phyloP scores from a whole-genome alignment of 2,113 vertebrate genomes.

The Burhinus oedicnemus region DNA sequence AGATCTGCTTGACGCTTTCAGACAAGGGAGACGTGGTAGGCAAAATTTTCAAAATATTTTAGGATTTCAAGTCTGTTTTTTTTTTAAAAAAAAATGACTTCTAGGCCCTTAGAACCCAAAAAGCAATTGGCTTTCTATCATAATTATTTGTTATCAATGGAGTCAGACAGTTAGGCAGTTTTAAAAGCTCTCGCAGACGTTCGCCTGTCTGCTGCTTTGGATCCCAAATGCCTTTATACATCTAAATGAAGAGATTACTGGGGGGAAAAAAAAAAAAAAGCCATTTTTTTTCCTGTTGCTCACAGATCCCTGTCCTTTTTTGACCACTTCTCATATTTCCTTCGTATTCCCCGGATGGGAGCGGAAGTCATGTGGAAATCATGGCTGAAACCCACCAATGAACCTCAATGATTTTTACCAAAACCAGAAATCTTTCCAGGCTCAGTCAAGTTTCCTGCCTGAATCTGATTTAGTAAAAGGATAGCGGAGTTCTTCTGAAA shows the following conservation, averaged over 20 bases:
- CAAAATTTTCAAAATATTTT: neutral
- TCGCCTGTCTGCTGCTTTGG: neutral
- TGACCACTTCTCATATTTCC: neutral
- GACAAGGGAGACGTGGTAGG: neutral
- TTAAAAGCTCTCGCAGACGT: neutral
- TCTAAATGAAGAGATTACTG: neutral
- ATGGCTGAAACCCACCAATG: neutral
- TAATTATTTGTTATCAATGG: neutral
- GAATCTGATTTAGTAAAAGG: neutral
- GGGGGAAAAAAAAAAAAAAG: neutral
- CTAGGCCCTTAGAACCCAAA: neutral
- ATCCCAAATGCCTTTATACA: neutral
- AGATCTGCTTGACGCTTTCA: neutral
- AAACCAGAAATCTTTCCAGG: neutral
- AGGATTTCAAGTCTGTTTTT: neutral
- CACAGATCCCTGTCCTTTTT: neutral
- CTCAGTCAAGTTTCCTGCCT: neutral
- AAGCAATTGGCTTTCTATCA: neutral
- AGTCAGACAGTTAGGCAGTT: neutral
- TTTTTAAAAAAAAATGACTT: neutral
- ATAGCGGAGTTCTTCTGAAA: neutral
- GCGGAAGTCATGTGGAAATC: neutral
- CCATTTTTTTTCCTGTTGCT: neutral
- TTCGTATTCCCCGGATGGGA: neutral
- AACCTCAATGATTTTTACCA: neutral